Conservation (phyloP, 2,113 vertebrate genomes). For the Gopherus flavomarginatus region DNA sequence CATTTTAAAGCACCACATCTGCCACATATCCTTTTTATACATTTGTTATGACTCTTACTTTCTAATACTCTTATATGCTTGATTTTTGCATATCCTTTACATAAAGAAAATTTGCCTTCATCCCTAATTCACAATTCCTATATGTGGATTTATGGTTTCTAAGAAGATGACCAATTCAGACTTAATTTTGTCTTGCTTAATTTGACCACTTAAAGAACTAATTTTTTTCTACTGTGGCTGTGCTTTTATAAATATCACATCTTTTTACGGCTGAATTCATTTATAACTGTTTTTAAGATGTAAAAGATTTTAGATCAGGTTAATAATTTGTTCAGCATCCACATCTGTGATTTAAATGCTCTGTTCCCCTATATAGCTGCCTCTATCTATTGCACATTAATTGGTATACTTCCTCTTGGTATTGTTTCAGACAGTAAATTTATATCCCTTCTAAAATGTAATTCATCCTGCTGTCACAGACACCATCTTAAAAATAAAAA, state of each 20-base stretch:
- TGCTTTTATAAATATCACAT: neutral
- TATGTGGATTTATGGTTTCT: neutral
- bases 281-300: neutral
- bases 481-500: neutral
- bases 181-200: neutral
- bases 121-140: neutral
- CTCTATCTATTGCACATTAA: neutral
- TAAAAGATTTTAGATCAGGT: neutral
- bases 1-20: neutral
- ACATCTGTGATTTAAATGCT: fast-evolving
- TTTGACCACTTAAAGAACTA: neutral
- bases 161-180: neutral
- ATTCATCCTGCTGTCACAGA: neutral
- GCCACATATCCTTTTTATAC: neutral
- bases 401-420: neutral
- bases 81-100: neutral
- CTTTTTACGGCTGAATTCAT: neutral
- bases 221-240: neutral
- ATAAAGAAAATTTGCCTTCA: neutral
- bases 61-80: neutral
- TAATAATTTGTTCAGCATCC: neutral
- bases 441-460: fast-evolving
- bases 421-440: neutral
- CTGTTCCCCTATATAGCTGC: neutral
- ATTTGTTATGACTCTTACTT: fast-evolving